A percentile compares a stretch with the other conserved stretches of the same genome.
Conservation (phyloP, 2,797 vertebrate species). For the Todus mexicanus region DNA sequence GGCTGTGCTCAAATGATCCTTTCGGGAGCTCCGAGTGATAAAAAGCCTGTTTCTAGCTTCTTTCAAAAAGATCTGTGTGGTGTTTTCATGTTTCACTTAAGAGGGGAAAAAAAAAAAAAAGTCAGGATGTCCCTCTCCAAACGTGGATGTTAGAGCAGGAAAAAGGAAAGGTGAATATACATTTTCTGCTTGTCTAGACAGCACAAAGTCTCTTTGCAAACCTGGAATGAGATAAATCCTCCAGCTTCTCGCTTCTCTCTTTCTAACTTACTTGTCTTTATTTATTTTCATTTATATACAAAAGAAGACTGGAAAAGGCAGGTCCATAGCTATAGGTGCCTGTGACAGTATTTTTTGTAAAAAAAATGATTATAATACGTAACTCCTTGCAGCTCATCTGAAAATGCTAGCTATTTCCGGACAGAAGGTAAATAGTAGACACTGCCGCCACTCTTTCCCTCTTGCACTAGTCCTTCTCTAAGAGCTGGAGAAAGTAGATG, state of each 20-base stretch:
- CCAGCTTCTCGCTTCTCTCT: background rate
- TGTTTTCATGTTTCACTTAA: constrained; percentile 59
- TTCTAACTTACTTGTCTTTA: background rate
- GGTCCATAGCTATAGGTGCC: background rate
- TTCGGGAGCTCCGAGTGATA: constrained; percentile 70
- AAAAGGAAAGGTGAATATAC: constrained; percentile 72
- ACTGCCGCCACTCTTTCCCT: background rate
- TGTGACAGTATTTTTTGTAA: background rate
- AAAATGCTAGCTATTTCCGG: background rate
- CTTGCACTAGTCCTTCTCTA: background rate
- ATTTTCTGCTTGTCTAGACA: constrained; percentile 69
- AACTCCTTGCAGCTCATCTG: background rate
- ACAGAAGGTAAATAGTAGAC: background rate
- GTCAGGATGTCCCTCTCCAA: constrained; percentile 75
- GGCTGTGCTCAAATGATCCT: constrained; percentile 64
- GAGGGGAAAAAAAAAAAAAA: constrained; percentile 27
- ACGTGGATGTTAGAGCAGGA: constrained; percentile 72
- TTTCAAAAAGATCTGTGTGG: constrained; percentile 40
- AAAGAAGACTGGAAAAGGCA: background rate
- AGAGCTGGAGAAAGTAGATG: background rate
- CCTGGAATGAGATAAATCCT: background rate
- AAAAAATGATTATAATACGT: background rate
- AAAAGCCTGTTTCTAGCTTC: constrained; percentile 60
- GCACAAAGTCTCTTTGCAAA: constrained; percentile 60
- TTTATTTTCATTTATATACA: constrained; percentile 21